Evolutionary conservation across 2,888 invertebrate species (phyloP).

Genomic region (Cerastis leucographa): DNA sequence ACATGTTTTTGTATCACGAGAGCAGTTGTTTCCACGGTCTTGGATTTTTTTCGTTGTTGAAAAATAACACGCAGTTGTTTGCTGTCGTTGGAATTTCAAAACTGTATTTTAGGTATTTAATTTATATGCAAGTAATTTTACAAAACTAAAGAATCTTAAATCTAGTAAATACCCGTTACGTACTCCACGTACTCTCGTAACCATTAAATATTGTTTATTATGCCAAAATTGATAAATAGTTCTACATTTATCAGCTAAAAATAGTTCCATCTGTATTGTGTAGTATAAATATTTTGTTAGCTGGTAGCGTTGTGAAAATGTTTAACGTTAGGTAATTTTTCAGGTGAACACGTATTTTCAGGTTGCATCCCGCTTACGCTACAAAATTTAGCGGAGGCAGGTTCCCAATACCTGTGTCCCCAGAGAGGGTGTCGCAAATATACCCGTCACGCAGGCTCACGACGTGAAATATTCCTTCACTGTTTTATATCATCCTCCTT

Average conservation of each 20-base stretch:
- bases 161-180: not conserved
- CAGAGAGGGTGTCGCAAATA: conserved; percentile 70
- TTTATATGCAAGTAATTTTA: not conserved
- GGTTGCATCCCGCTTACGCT: conserved; percentile 55
- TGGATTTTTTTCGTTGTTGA: not conserved
- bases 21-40: conserved; percentile 10
- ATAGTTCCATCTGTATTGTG: conserved; percentile 54
- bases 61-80: not conserved
- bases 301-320: conserved; percentile 35
- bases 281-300: conserved; percentile 53
- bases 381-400: conserved; percentile 33
- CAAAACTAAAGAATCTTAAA: not conserved
- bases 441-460: conserved; percentile 68
- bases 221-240: conserved; percentile 59
- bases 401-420: conserved; percentile 66
- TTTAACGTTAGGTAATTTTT: conserved; percentile 48
- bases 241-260: conserved; percentile 55
- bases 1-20: conserved; percentile 5
- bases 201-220: conserved; percentile 45
- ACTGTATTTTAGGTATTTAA: not conserved
- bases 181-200: conserved; percentile 2
- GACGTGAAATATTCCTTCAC: conserved; percentile 68
- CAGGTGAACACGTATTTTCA: conserved; percentile 37
- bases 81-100: conserved; percentile 11
- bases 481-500: conserved; percentile 69